Base-by-base conservation (phyloP, 2,888 invertebrate species). In the Scrobipalpa atriplicella region DNA sequence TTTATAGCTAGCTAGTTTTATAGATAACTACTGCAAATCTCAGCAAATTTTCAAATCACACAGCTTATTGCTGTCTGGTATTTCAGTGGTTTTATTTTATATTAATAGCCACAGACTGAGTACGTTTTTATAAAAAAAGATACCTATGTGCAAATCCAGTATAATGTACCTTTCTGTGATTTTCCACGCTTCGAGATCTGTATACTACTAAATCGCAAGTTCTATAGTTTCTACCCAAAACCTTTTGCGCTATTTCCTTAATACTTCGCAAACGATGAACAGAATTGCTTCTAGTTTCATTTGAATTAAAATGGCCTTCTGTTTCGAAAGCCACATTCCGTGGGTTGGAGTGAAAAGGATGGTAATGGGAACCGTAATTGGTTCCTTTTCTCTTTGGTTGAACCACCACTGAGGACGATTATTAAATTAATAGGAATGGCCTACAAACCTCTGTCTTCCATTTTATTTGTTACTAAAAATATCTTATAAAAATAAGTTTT, bases 321-420 rank as follows among this genome's bases (percentile, higher is more conserved):
- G 47, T 47, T 47, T 47, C 47, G 47, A 47, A 47, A 16, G 43
- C 43, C 43, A 16, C 47, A 16, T 47, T 47, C 16, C 16, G 47
- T 16, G 47, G 16, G 0, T n/a, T 47, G n/a, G n/a, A 16, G 47
- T 47, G 47, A 47, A 47, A 47, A 47, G 47, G 47, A 47, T 47
- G 47, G 47, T 47, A 47, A 47, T 16, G 47, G n/a, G 47, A 10
- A 0, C 5, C 47, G n/a, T 47, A 47, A 47, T 47, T 47, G 47
- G 47, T 16, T 47, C 6, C 47, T 47, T 47, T 47, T 47, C 47
- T 47, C 47, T 47, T 47, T 47, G 47, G 47, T 47, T 47, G 47
- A 47, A 47, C 47, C 47, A 47, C 47, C 7, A 16, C 47, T 16
- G 16, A 43, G 43, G 43, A 47, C 47, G n/a, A n/a, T 47, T 16